Conservation (phyloP, 1,140 invertebrate genomes). For the Neodiprion pinetum region DNA sequence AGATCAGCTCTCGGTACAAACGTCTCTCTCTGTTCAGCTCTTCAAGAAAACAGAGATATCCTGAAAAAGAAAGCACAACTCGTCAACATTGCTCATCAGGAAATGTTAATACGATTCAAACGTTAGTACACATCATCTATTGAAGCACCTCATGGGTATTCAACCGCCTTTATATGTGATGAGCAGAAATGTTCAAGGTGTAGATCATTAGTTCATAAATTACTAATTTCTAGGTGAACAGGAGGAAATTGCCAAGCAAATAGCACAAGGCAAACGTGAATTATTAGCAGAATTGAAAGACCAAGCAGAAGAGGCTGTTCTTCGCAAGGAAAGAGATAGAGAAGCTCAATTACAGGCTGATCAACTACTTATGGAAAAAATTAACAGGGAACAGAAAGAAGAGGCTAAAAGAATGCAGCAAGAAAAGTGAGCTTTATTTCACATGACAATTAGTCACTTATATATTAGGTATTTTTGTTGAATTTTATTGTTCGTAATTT, state of each 20-base stretch:
- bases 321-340: slow-evolving; percentile 55
- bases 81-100: slow-evolving; percentile 45
- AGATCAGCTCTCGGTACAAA: slow-evolving; percentile 41
- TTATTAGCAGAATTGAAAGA: slow-evolving; percentile 53
- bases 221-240: slow-evolving; percentile 49
- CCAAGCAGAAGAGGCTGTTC: slow-evolving; percentile 58
- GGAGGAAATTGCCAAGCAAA: slow-evolving; percentile 43
- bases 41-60: slow-evolving; percentile 43
- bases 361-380: slow-evolving; percentile 54
- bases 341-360: slow-evolving; percentile 59
- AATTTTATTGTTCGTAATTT: slow-evolving; percentile 22
- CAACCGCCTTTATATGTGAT: no score
- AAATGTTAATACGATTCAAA: slow-evolving; percentile 43
- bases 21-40: slow-evolving; percentile 45
- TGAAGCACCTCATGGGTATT: no score
- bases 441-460: slow-evolving; percentile 18
- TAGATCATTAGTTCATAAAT: background rate
- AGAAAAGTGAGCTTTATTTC: slow-evolving; percentile 36
- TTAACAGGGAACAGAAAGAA: slow-evolving; percentile 41
- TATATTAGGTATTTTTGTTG: slow-evolving; percentile 10
- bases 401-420: slow-evolving; percentile 41
- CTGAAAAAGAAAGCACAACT: slow-evolving; percentile 44
- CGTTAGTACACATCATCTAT: slow-evolving; percentile 29
- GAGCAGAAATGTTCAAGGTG: background rate
- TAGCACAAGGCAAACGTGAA: slow-evolving; percentile 54